Evolutionary conservation across 2,888 invertebrate genomes (phyloP), one percentile per base, ranked within the genome.

Genomic region (Nomada ruficornis): DNA sequence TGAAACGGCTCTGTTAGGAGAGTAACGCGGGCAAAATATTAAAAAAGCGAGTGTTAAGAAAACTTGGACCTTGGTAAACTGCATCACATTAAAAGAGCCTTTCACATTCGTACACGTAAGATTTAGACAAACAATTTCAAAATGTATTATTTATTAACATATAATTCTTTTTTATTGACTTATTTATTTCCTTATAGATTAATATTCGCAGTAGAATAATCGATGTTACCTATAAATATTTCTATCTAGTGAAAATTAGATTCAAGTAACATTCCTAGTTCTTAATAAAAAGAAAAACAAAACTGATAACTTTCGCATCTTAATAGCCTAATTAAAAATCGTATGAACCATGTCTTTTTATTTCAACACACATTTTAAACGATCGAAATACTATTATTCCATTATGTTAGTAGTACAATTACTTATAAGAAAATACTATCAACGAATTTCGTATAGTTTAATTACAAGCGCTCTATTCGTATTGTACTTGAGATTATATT

Each of bases 91-190:
- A 44, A 57, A 44, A 1, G 13, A 47, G 13, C 26, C 7, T 70
- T 50, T 60, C 9, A 63, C 42, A n/a, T 42, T n/a, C 47, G 23
- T 44, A 36, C 36, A 36, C 36, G 7, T 74, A 29, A 60, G 4
- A 52, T 44, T 63, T n/a, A 36, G 54, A 23, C 2, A 9, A 36
- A 42, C 2, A 50, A 67, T 13, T 62, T 57, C 13, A 11, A 15
- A 50, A 10, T 36, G 3, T 18, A 54, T 13, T 64, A 77, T 77
- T 77, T 77, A 77, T 63, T 70, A 29, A 60, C 11, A 18, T 15
- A 15, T 26, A 13, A 44, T 26, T 15, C 47, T 13, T 23, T 23
- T 7, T 47, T 20, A 63, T 13, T 20, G 15, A 47, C 20, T 18
- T 57, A 26, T 36, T 42, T 18, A 7, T 50, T 23, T 20, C 15